Base-by-base conservation (phyloP, 2,888 invertebrate species). In the Trissoscelio sp. region DNA sequence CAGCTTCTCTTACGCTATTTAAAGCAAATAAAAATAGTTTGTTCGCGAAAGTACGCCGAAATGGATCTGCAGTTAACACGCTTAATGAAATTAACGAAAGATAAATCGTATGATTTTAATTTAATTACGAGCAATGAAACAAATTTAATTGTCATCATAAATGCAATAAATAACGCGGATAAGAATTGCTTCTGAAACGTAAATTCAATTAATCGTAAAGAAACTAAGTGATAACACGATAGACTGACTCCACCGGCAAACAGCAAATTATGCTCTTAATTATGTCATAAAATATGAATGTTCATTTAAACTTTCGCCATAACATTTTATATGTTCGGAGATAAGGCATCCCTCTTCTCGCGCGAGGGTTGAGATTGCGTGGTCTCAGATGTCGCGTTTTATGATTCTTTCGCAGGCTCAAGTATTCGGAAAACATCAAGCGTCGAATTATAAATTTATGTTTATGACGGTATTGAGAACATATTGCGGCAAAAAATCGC, bases 291-390 rank as follows among this genome's bases (percentile, higher is more conserved):
- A 83, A 80, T 77, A 83, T 83, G 79, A 75, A 74, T 66, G 73
- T 69, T 73, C 82, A 64, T 77, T 79, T 79, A 73, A 82, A 80
- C 64, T 83, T 83, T 83, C 48, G 79, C 74, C 66, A 74, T 83
- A 83, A 67, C 64, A 48, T 83, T 80, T 83, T 83, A 83, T 80
- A 69, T 24, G 53, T 28, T 31, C 46, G 39, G n/a, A 72, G 82
- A 83, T 80, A 80, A 79, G 80, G 48, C 53, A 58, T 69, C 77
- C 80, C 77, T 70, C 9, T 51, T 79, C n/a, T n/a, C 14, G 28
- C 46, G 31, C 62, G 60, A 53, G 62, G 73, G 72, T 55, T 55
- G 77, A 60, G 60, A 70, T 60, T 55, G 69, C 67, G 53, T n/a
- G 39, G 62, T 64, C 66, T 77, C 55, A 55, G 58, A 69, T 67